Evolutionary conservation across 2,797 vertebrate genomes (phyloP).

Genomic region (Anguilla anguilla): DNA sequence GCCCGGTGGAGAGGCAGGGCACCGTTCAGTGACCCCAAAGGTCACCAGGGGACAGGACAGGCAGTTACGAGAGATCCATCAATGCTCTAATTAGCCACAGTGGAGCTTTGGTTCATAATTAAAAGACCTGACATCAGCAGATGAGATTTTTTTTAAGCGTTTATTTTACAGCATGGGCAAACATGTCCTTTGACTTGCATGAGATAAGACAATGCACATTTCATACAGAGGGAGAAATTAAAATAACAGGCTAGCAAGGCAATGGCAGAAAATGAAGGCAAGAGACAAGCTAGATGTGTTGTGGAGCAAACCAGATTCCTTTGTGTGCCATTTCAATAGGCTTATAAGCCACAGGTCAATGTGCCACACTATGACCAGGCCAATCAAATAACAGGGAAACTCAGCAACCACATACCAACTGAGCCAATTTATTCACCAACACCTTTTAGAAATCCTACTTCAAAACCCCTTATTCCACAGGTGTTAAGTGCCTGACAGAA

Average conservation of each 20-base stretch:
- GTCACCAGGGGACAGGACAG: neutral
- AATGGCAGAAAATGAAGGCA: neutral
- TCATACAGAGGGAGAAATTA: neutral
- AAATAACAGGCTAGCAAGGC: neutral
- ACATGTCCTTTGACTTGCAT: neutral
- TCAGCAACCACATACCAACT: neutral
- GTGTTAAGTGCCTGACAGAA: neutral
- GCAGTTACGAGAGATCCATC: neutral
- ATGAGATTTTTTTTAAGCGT: neutral
- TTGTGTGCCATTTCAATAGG: neutral
- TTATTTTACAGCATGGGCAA: conserved; percentile 11
- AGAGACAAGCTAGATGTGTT: neutral
- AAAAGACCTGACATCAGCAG: neutral
- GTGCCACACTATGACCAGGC: neutral
- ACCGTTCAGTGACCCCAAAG: neutral
- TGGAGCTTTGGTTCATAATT: neutral
- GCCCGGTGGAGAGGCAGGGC: neutral
- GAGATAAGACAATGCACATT: neutral
- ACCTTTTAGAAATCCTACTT: neutral
- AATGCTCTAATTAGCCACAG: neutral
- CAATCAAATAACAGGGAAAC: neutral
- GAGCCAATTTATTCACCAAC: neutral
- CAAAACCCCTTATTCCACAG: neutral
- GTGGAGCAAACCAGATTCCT: neutral
- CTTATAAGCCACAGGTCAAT: neutral